Percentiles rank a stretch among this genome's conserved stretches.
These are phyloP conservation scores for Enteromius unitaeniatus DNA, from an alignment of 2,797 vertebrate species.

Conservation along the genomic window DNA sequence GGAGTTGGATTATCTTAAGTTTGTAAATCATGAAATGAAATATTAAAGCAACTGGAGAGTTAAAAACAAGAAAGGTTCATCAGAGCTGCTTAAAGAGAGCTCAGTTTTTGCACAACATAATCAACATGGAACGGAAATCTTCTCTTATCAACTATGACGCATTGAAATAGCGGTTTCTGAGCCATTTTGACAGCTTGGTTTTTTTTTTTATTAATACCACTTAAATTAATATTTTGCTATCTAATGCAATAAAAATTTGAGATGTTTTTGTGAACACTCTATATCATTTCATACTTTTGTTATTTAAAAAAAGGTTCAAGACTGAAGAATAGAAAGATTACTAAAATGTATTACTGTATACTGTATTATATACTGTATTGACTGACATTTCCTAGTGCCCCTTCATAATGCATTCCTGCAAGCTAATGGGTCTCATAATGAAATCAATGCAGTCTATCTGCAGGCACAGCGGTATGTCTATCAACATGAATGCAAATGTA, in stretches of 20 bases:
- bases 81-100: not conserved
- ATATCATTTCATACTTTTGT: not conserved
- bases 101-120: not conserved
- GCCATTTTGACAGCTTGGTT: not conserved
- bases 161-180: no score
- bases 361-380: not conserved
- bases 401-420: not conserved
- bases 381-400: not conserved
- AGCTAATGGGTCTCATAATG: not conserved
- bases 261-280: not conserved
- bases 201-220: not conserved
- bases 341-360: not conserved
- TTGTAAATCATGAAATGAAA: slow-evolving; percentile 8
- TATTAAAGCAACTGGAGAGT: slow-evolving; percentile 16
- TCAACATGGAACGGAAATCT: not conserved
- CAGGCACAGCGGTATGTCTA: slow-evolving; percentile 8
- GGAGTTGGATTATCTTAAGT: not conserved
- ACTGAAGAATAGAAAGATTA: not conserved
- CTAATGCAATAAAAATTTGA: not conserved
- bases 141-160: not conserved
- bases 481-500: slow-evolving; percentile 29
- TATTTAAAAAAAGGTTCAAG: not conserved
- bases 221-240: not conserved
- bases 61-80: not conserved
- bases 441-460: slow-evolving; percentile 19